Percentiles rank a stretch among this genome's conserved stretches.
phyloP scores from a whole-genome alignment of 2,888 invertebrate genomes.

The Synergus umbraculus region DNA sequence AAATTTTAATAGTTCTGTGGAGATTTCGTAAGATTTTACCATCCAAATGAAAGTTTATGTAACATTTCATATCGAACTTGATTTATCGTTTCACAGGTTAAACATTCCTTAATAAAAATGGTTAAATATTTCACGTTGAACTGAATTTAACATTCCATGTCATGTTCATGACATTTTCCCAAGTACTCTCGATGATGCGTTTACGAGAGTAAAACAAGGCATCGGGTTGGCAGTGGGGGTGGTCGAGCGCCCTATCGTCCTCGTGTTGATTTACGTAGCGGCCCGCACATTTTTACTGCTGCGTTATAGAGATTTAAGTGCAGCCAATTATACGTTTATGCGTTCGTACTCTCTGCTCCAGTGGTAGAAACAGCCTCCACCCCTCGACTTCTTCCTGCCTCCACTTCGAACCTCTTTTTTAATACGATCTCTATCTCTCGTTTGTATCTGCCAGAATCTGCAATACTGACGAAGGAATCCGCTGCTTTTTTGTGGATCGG shows the following conservation, averaged over 20 bases:
- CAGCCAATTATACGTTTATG: constrained; percentile 76
- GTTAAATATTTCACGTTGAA: no score
- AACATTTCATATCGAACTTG: no score
- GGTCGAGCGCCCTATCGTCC: constrained; percentile 70
- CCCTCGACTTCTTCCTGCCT: constrained; percentile 46
- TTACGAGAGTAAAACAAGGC: constrained; percentile 13
- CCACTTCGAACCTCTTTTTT: constrained; percentile 51
- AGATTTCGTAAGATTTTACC: no score
- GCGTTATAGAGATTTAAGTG: constrained; percentile 76
- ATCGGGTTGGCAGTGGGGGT: constrained; percentile 41
- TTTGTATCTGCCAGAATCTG: constrained; percentile 7
- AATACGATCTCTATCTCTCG: constrained; percentile 42
- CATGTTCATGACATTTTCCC: not conserved
- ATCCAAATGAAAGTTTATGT: no score
- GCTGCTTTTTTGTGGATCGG: constrained; percentile 53
- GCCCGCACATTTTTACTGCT: constrained; percentile 74
- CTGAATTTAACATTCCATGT: not conserved
- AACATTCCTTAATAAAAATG: no score
- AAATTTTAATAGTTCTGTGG: no score
- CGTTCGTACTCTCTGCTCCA: constrained; percentile 59
- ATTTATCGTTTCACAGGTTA: no score
- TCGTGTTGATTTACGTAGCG: constrained; percentile 74
- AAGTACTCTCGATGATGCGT: not conserved
- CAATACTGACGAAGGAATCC: constrained; percentile 37
- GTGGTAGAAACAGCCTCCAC: constrained; percentile 9